phyloP scores from a whole-genome alignment of 2,888 invertebrate species.

The Chaitophorus viminalis region DNA sequence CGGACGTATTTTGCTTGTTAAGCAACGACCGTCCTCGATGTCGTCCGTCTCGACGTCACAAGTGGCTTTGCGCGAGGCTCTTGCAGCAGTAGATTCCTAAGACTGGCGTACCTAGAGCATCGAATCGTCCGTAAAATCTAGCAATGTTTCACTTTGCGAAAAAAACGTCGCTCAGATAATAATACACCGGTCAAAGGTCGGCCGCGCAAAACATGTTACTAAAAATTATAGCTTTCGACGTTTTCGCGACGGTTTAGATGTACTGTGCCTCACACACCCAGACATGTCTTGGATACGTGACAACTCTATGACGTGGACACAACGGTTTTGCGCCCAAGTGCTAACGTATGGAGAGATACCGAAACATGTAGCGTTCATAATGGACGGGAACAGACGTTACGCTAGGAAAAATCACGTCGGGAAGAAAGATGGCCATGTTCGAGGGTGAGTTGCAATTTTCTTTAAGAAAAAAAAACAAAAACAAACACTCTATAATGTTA shows the following conservation, averaged over 20 bases:
- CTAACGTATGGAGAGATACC: slow-evolving; percentile 86
- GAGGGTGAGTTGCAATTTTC: slow-evolving; percentile 68
- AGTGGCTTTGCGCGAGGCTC: background rate
- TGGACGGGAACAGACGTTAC: slow-evolving; percentile 97
- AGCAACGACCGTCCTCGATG: background rate
- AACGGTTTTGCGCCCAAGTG: slow-evolving; percentile 78
- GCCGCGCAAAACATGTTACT: background rate
- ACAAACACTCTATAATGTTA: too few species aligned
- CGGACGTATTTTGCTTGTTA: too few species aligned
- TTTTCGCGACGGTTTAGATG: slow-evolving; percentile 24
- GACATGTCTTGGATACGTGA: slow-evolving; percentile 83
- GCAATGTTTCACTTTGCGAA: slow-evolving; percentile 1
- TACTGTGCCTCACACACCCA: slow-evolving; percentile 3
- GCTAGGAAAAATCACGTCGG: slow-evolving; percentile 83
- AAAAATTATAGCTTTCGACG: background rate
- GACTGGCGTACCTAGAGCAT: background rate
- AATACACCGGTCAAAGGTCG: slow-evolving; percentile 20
- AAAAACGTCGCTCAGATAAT: slow-evolving; percentile 20
- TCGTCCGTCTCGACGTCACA: background rate
- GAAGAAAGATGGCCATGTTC: slow-evolving; percentile 83
- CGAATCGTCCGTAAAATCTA: background rate
- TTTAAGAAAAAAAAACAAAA: background rate
- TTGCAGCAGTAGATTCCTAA: background rate
- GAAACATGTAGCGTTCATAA: slow-evolving; percentile 93
- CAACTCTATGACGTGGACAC: slow-evolving; percentile 78